Base-by-base conservation (phyloP, 2,113 vertebrate species). In the Romanogobio albipinnatus region DNA sequence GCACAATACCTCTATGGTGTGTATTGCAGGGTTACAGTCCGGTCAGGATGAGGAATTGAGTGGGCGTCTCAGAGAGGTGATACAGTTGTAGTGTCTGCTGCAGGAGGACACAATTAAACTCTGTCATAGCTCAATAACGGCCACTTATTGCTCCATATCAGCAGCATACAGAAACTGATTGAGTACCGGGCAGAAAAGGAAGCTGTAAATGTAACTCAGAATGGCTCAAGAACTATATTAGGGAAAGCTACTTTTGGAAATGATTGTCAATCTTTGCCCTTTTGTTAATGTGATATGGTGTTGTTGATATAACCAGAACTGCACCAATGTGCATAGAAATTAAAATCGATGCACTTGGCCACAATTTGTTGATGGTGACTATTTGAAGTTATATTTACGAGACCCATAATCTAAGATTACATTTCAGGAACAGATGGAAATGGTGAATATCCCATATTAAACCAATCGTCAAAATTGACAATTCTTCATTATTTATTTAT, bases 41-140 rank as follows among this genome's bases (percentile, higher is more conserved):
- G 45, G 79, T 81, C 45, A 68, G 61, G 61, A 81, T 68, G 47
- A 81, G 61, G 45, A 68, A 81, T 49, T 36, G 26, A 53, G 79
- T 68, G 59, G 43, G 62, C 3, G 45, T 81, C 49, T 68, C 45
- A 19, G 45, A 51, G 74, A 76, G 45, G 73, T 76, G 47, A 76
- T 76, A 47, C 73, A 53, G 73, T 47, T 53, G 47, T 76, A 76
- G 49, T 53, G 73, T 49, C 59, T 81, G 61, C 78, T 81, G 26
- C 43, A 64, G 59, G 59, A 81, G 59, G 78, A 84, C 71, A 76
- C 45, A 76, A 33, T 62, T 64, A 76, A 9, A 84, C 58, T 33
- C 45, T 29, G 49, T 49, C 36, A 75, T 49, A 62, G 53, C 26
- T 36, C 39, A n/a, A 76, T 76, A 62, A 36, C 68, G 59, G 24